Base-by-base conservation (phyloP, 1,140 invertebrate genomes). In the Coelopa frigida region DNA sequence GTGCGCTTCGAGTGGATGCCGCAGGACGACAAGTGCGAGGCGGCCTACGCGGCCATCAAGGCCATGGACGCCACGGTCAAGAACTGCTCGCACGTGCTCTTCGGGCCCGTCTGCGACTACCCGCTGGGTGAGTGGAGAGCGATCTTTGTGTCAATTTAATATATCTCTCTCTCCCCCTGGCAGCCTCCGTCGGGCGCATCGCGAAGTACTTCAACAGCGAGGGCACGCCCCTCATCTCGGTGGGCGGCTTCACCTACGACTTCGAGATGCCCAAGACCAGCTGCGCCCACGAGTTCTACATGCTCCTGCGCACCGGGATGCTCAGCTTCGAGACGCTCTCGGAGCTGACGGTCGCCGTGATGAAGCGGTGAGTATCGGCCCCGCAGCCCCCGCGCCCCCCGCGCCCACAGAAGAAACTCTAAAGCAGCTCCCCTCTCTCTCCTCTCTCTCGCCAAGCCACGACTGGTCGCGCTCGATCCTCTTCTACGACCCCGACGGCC, bases 51-150 rank as follows among this genome's bases (percentile, higher is more conserved):
- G 0, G 77, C 81, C 21, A 78, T 84, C 26, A 74, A 74, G 4
- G 77, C 80, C 2, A 81, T 85, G 50, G 79, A 85, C 52, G 78
- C 78, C 6, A 81, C 81, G 53, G 78, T 73, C 14, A 69, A 77
- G 15, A 73, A 76, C 50, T 85, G 82, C 64, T 77, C 82, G 0
- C 81, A 86, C 53, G 75, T 86, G 2, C 81, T 86, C 46, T 79
- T 87, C 42, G 85, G 84, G 10, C 83, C 83, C 2, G 75, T 79
- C 1, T 87, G 84, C 55, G 84, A 87, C 57, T 87, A 84, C 65
- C 77, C 81, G 20, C 64, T 85, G 27, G 83, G 84, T 87, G 72
- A 77, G 78, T 71, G 20, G 10, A n/a, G 12, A 11, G 33, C 18
- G n/a, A n/a, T n/a, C n/a, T n/a, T n/a, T n/a, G n/a, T n/a, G n/a